Evolutionary conservation across 2,888 invertebrate genomes (phyloP).

Genomic region (Anorthoa munda): DNA sequence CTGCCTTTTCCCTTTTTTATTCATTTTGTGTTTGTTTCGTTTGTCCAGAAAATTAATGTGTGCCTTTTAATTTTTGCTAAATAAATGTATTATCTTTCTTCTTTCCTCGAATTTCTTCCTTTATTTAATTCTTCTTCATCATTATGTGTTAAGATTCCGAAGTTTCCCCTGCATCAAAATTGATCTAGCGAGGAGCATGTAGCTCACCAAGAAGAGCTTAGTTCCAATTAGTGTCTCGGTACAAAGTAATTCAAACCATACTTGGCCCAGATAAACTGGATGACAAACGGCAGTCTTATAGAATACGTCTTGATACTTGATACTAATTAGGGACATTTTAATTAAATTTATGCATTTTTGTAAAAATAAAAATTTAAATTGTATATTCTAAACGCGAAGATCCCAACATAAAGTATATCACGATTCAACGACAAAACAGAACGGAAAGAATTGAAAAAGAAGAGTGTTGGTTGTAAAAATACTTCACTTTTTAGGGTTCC

Average conservation of each 20-base stretch:
- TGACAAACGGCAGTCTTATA: background rate
- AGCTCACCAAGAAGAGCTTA: conserved; percentile 1
- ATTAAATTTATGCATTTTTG: background rate
- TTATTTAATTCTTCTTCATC: background rate
- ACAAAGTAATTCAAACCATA: conserved; percentile 18
- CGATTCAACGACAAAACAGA: background rate
- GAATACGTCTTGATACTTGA: background rate
- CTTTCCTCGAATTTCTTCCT: background rate
- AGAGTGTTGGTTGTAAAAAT: background rate
- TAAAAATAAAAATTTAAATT: background rate
- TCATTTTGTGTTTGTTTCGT: background rate
- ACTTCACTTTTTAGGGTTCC: background rate
- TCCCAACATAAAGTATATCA: background rate
- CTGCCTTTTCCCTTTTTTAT: background rate
- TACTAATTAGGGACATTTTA: background rate
- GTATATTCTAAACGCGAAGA: background rate
- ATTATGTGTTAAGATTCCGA: background rate
- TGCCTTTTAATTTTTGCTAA: too few relatives aligned
- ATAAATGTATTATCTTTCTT: too few relatives aligned
- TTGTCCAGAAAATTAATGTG: too few relatives aligned
- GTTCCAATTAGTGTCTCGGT: conserved; percentile 14
- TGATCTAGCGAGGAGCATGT: background rate
- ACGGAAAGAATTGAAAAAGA: background rate
- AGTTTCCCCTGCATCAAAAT: background rate
- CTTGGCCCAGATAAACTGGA: conserved; percentile 11